Percentiles rank a stretch among this genome's conserved stretches.
phyloP scores from a whole-genome alignment of 2,113 vertebrate genomes.

The Sciurus niger region DNA sequence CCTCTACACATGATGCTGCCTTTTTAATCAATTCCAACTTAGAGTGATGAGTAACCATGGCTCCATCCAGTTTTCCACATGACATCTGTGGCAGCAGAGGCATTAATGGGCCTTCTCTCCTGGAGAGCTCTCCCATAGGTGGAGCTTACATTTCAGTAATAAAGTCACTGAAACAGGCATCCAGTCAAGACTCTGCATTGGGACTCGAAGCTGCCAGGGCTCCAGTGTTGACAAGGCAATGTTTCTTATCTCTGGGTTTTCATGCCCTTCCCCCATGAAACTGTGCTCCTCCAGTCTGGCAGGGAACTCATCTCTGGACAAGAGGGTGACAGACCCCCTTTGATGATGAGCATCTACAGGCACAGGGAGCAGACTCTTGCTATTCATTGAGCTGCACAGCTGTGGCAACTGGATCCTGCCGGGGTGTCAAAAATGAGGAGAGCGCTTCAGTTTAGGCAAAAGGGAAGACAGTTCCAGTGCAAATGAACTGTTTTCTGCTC shows the following conservation, averaged over 20 bases:
- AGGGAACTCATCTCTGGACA: constrained; percentile 46
- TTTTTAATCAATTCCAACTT: constrained; percentile 49
- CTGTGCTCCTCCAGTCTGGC: constrained; percentile 58
- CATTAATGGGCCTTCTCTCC: neutral
- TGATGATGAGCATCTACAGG: constrained; percentile 65
- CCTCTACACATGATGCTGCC: neutral
- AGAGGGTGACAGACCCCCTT: constrained; percentile 75
- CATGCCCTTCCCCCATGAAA: constrained; percentile 57
- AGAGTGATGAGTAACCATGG: constrained; percentile 59
- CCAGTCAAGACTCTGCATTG: neutral
- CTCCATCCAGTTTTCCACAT: constrained; percentile 67
- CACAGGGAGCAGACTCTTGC: constrained; percentile 54
- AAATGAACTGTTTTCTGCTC: constrained; percentile 17
- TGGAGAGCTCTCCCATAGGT: constrained; percentile 37
- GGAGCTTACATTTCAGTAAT: constrained; percentile 39
- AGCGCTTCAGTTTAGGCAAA: constrained; percentile 15
- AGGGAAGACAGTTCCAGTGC: constrained; percentile 32
- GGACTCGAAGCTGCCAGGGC: constrained; percentile 5
- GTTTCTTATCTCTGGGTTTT: constrained; percentile 71
- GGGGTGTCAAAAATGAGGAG: neutral
- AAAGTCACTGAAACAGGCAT: constrained; percentile 56
- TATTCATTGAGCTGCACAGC: constrained; percentile 79
- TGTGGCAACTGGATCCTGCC: constrained; percentile 72
- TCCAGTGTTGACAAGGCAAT: constrained; percentile 64
- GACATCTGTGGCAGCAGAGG: constrained; percentile 40